These are phyloP conservation scores for Drosophila azteca DNA, from an alignment of 1,140 invertebrate species.

Conservation along the genomic window DNA sequence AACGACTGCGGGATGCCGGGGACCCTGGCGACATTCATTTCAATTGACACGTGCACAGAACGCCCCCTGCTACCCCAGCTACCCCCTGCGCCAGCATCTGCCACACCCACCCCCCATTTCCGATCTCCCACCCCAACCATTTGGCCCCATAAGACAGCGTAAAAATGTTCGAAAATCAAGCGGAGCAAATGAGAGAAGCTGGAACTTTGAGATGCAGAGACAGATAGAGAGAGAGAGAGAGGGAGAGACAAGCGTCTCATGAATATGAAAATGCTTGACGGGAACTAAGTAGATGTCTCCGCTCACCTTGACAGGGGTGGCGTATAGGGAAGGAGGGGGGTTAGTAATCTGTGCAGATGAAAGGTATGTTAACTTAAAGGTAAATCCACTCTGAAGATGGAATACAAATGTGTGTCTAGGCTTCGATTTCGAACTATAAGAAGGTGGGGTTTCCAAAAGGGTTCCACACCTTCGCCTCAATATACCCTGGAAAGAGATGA, in stretches of 20 bases:
- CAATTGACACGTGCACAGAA: constrained; percentile 61
- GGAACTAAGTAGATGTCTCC: constrained; percentile 50
- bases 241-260: constrained; percentile 39
- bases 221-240: constrained; percentile 1
- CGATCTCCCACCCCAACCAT: background rate
- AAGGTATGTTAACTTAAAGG: too few relatives aligned
- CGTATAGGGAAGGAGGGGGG: too few relatives aligned
- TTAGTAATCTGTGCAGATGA: too few relatives aligned
- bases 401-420: too few relatives aligned
- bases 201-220: constrained; percentile 2
- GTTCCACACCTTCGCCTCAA: too few relatives aligned
- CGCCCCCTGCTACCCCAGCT: constrained; percentile 21
- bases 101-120: background rate
- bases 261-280: constrained; percentile 74
- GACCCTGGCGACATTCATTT: constrained; percentile 73
- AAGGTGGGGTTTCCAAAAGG: too few relatives aligned
- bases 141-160: constrained; percentile 41
- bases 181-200: constrained; percentile 55
- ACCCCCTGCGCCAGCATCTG: constrained; percentile 5
- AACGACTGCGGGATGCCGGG: constrained; percentile 62
- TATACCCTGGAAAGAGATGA: too few relatives aligned
- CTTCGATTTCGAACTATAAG: too few relatives aligned
- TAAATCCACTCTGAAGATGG: too few relatives aligned
- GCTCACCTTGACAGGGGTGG: constrained; percentile 37
- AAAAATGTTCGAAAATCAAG: constrained; percentile 67